Conservation (phyloP, 2,888 invertebrate genomes). For the Tetragonula carbonaria region DNA sequence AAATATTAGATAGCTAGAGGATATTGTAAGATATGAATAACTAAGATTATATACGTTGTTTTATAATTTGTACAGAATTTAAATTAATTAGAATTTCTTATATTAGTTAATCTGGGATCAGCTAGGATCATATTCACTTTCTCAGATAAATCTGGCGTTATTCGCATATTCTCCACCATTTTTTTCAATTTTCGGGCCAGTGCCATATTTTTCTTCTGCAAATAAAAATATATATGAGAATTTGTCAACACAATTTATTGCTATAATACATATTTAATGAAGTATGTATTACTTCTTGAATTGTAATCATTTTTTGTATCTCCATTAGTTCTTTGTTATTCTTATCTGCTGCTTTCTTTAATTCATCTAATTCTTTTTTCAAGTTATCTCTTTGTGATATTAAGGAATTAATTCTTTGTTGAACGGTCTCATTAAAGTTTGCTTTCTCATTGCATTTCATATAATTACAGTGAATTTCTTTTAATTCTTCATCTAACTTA, state of each 20-base stretch:
- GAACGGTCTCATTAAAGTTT: slow-evolving; percentile 9
- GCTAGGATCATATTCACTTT: slow-evolving; percentile 36
- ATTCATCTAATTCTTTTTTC: slow-evolving; percentile 28
- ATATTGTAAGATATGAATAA: not conserved
- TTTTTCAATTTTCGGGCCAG: slow-evolving; percentile 46
- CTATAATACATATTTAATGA: not conserved
- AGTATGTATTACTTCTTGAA: slow-evolving; percentile 51
- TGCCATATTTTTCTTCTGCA: slow-evolving; percentile 65
- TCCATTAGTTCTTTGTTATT: slow-evolving; percentile 42
- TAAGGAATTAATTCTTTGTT: slow-evolving; percentile 32
- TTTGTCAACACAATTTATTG: not conserved
- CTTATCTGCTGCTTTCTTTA: slow-evolving; percentile 30
- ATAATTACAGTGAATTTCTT: slow-evolving; percentile 53
- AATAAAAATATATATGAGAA: slow-evolving; percentile 12
- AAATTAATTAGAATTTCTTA: not conserved
- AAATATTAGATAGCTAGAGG: not conserved
- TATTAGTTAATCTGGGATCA: slow-evolving; percentile 16
- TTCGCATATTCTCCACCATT: slow-evolving; percentile 15
- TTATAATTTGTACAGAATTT: not conserved
- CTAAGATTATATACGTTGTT: not conserved
- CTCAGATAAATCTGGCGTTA: slow-evolving; percentile 37
- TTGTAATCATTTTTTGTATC: slow-evolving; percentile 39
- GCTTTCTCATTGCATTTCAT: slow-evolving; percentile 18
- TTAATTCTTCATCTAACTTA: slow-evolving; percentile 45
- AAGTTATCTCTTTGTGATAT: slow-evolving; percentile 27